Base-by-base conservation (phyloP, 2,888 invertebrate genomes). In the Stenurella melanura region DNA sequence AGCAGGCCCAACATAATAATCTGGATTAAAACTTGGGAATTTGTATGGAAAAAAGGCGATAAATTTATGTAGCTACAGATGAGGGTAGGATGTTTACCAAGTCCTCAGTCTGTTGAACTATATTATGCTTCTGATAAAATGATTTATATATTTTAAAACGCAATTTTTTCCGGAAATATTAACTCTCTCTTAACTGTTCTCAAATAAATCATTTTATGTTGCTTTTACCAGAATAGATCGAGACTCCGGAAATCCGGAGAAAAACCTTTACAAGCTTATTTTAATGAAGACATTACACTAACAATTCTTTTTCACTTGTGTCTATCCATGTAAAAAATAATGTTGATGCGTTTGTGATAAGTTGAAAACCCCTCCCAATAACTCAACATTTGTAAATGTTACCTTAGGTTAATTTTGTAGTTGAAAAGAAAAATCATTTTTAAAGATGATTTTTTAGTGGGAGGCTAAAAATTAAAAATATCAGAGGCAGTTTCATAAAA, bases 21-120 rank as follows among this genome's bases (percentile, higher is more conserved):
- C 61, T 60, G 60, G 70, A 60, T 60, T 70, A 60, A 70, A 54
- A 42, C 60, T 7, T 42, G 21, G 60, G 60, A 34, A 70, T 70
- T 60, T 42, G 12, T 18, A 50, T 70, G 18, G 15, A 60, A 70
- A 70, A 70, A 69, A 58, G 19, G 64, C 12, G 57, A 69, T 57
- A 21, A 38, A 42, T 70, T 60, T 70, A 70, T 70, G 38, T 18
- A 11, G 42, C 10, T 60, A 21, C 26, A 70, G 34, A 70, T 21
- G 38, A 58, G 21, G 34, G 19, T 15, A 42, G 38, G 70, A 70
- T 70, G 70, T 70, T 66, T 66, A 66, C 42, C 61, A 18, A 38
- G 18, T 42, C 64, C n/a, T n/a, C 38, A 17, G 17, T 10, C 19
- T 30, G 34, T 30, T 34, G 18, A 34, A 63, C 61, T 34, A 63